These are phyloP conservation scores for Drosophila guanche DNA, from an alignment of 1,140 invertebrate genomes.

Conservation along the genomic window DNA sequence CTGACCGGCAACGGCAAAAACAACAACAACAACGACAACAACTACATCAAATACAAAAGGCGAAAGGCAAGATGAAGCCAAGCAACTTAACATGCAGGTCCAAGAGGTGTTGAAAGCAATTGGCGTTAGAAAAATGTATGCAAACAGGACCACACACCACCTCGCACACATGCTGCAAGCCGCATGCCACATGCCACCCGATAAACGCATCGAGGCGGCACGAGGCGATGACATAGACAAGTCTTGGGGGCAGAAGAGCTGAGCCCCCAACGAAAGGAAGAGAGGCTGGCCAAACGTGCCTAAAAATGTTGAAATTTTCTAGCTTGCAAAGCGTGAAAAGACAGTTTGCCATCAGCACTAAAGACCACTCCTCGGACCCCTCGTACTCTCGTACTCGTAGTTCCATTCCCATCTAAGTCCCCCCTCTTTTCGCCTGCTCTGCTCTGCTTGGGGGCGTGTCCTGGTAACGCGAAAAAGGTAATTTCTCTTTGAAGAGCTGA, in stretches of 20 bases:
- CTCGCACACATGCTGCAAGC: constrained; percentile 2
- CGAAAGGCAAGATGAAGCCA: constrained; percentile 48
- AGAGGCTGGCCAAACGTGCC: constrained; percentile 58
- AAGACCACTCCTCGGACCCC: neutral
- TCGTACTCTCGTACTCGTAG: neutral
- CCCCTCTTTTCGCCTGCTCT: constrained; percentile 15
- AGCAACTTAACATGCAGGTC: constrained; percentile 46
- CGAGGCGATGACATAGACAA: constrained; percentile 47
- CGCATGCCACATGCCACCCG: constrained; percentile 14
- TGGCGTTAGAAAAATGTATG: constrained; percentile 67
- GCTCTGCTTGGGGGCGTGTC: constrained; percentile 51
- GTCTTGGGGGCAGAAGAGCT: constrained; percentile 23
- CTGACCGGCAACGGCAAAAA: constrained; percentile 31
- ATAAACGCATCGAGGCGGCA: constrained; percentile 57
- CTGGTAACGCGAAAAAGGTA: constrained; percentile 63
- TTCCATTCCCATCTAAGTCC: constrained; percentile 22
- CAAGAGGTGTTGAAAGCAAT: constrained; percentile 77
- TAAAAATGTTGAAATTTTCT: constrained; percentile 72
- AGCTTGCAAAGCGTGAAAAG: constrained; percentile 73
- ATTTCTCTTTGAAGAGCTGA: constrained; percentile 65
- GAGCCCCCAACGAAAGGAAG: neutral
- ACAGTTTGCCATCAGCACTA: constrained; percentile 51
- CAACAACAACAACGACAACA: constrained; percentile 10
- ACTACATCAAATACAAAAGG: constrained; percentile 28
- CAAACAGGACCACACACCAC: constrained; percentile 4